These are phyloP conservation scores for Propsilocerus akamusi DNA, from an alignment of 1,140 invertebrate genomes.

Conservation along the genomic window DNA sequence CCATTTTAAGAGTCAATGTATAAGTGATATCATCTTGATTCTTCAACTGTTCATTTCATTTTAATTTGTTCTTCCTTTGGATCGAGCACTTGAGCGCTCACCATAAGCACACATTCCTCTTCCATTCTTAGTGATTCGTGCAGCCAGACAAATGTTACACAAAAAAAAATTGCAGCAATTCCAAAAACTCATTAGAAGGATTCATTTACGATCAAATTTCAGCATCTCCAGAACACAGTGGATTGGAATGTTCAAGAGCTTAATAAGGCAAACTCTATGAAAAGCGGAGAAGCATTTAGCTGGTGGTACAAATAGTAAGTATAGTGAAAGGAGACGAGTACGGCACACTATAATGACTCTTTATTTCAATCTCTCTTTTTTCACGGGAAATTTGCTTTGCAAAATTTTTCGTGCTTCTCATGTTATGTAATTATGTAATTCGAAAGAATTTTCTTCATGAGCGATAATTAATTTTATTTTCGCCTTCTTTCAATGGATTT, in stretches of 20 bases:
- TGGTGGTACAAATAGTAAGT: too few species aligned
- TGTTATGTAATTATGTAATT: constrained; percentile 3
- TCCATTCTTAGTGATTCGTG: not conserved
- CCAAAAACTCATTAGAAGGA: not conserved
- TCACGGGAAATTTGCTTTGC: not conserved
- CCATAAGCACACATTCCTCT: too few species aligned
- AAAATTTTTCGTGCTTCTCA: too few species aligned
- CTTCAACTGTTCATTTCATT: not conserved
- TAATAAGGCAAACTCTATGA: too few species aligned
- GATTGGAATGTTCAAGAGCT: too few species aligned
- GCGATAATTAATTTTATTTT: constrained; percentile 3
- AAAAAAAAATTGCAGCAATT: constrained; percentile 2
- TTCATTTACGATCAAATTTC: constrained; percentile 1
- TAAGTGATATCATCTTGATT: not conserved
- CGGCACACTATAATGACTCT: too few species aligned
- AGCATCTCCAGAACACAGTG: too few species aligned
- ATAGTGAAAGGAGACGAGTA: too few species aligned
- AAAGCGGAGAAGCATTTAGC: too few species aligned
- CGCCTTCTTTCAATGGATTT: too few species aligned
- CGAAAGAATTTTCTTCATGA: not conserved
- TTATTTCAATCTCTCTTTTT: too few species aligned
- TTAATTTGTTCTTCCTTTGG: not conserved
- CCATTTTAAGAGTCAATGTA: not conserved
- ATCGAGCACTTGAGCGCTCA: not conserved
- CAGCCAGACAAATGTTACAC: too few species aligned